Conservation (phyloP, 2,113 vertebrate genomes). For the Brienomyrus longianalis region DNA sequence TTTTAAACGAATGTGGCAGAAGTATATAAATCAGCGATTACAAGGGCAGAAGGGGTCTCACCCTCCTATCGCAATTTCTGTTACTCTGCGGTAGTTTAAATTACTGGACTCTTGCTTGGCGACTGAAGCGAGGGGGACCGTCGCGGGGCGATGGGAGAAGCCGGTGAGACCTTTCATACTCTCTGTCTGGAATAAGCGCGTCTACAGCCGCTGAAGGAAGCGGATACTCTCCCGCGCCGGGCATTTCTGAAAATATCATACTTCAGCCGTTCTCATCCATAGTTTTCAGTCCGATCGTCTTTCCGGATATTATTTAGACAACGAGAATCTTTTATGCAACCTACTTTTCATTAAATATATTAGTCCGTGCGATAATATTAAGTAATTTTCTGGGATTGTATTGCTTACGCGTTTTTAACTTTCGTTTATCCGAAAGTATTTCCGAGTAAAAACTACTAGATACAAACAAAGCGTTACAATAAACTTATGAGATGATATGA, state of each 20-base stretch:
- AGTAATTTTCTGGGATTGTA: neutral
- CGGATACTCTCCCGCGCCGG: neutral
- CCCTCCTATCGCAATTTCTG: neutral
- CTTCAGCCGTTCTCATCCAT: neutral
- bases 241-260: neutral
- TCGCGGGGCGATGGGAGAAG: neutral
- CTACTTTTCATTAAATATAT: neutral
- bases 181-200: neutral
- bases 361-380: neutral
- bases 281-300: neutral
- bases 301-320: neutral
- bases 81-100: neutral
- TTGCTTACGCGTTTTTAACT: neutral
- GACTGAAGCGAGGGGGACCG: neutral
- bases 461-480: neutral
- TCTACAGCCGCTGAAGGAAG: neutral
- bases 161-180: neutral
- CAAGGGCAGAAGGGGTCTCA: neutral
- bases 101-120: neutral
- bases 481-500: neutral
- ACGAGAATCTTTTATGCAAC: neutral
- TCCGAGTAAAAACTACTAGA: neutral
- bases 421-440: neutral
- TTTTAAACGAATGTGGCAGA: neutral
- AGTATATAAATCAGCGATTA: slow-evolving; percentile 2